Evolutionary conservation across 1,140 invertebrate genomes (phyloP), one percentile per base, ranked within the genome.

Genomic region (Radopholus similis): DNA sequence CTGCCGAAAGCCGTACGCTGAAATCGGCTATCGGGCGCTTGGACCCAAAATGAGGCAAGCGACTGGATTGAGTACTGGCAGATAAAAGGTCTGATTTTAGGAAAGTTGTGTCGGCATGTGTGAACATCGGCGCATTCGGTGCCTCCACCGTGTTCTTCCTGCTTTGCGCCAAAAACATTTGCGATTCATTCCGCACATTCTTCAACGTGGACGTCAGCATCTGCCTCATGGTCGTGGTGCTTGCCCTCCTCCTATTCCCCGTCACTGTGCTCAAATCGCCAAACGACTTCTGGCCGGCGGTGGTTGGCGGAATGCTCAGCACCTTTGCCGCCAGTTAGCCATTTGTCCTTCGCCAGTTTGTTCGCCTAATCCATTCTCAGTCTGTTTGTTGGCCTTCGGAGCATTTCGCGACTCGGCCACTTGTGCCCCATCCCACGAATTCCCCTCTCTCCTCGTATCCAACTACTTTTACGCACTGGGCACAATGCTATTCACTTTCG

Each of bases 241-340:
- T 62, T 4, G 58, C 58, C n/a, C n/a, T n/a, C n/a, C n/a, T n/a
- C n/a, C n/a, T n/a, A n/a, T n/a, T n/a, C n/a, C n/a, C n/a, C n/a
- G n/a, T n/a, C n/a, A n/a, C n/a, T n/a, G n/a, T n/a, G n/a, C n/a
- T n/a, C n/a, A n/a, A n/a, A n/a, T n/a, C n/a, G n/a, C n/a, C n/a
- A n/a, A n/a, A n/a, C n/a, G n/a, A n/a, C n/a, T n/a, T n/a, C n/a
- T n/a, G n/a, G n/a, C 90, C 2, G 88, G 88, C 76, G 88, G 90
- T 73, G 89, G 89, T 79, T 87, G 87, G 89, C 89, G n/a, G n/a
- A n/a, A 66, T 71, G 57, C 37, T 53, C 11, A 70, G 70, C 44
- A 76, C 59, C 53, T 71, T 55, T 18, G 40, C 66, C 54, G 71
- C 76, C 23, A 60, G 51, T 66, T 30, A 26, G 2, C 23, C 15